Evolutionary conservation across 2,113 vertebrate species (phyloP).

Genomic region (Lampris megalopsis): DNA sequence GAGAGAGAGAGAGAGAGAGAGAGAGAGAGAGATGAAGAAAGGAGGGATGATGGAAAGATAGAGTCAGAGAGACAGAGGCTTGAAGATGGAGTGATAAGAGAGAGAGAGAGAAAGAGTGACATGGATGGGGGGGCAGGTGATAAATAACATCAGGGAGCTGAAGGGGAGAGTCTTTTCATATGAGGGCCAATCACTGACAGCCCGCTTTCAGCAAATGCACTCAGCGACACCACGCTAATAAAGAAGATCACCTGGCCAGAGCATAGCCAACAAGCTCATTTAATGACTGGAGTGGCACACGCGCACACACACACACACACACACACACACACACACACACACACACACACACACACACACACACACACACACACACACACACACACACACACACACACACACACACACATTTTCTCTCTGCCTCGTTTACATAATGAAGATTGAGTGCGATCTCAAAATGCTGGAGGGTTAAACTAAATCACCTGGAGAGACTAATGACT

Average conservation of each 20-base stretch:
- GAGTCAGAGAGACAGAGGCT: slow-evolving; percentile 1
- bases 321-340: slow-evolving; percentile 13
- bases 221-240: slow-evolving; percentile 62
- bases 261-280: slow-evolving; percentile 48
- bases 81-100: neutral
- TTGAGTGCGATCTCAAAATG: slow-evolving; percentile 3
- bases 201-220: slow-evolving; percentile 62
- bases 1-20: neutral
- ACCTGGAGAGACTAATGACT: slow-evolving; percentile 16
- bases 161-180: slow-evolving; percentile 43
- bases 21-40: neutral
- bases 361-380: neutral
- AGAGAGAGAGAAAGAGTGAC: slow-evolving; percentile 11
- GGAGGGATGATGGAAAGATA: neutral
- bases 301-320: neutral
- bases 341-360: neutral
- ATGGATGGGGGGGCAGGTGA: slow-evolving; percentile 13
- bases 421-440: slow-evolving; percentile 14
- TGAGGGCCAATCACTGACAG: slow-evolving; percentile 58
- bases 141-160: neutral
- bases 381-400: neutral
- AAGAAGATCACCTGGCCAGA: slow-evolving; percentile 65
- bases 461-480: slow-evolving; percentile 6
- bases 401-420: neutral
- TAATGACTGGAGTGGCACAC: slow-evolving; percentile 20